Evolutionary conservation across 2,113 vertebrate genomes (phyloP), one percentile per base, ranked within the genome.

Genomic region (Ceyx cyanopectus): DNA sequence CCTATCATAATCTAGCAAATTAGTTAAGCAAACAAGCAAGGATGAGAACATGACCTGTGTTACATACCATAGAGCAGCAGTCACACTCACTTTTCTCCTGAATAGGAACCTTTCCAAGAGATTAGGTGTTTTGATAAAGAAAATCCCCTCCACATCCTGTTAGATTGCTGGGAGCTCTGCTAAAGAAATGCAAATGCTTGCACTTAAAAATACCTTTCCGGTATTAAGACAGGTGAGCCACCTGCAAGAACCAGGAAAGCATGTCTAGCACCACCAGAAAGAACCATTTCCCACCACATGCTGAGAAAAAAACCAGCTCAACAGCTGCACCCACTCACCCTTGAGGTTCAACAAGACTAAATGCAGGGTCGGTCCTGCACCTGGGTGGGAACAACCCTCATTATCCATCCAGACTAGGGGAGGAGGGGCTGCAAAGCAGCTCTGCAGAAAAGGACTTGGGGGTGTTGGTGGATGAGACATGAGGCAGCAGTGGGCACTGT

Each of bases 261-360:
- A 14, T 2, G 46, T n/a, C 19, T 40, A 46, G 2, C 73, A 46
- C 3, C 10, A 13, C 1, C 58, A 34, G 14, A 4, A 46, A 57
- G 16, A 24, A 43, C 1, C 15, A 10, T 1, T 4, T 4, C 27
- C 27, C 27, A 24, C 1, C 27, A 5, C 2, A 2, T 0, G 5
- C 26, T 13, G n/a, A 32, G 15, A 12, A 24, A 29, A 26, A 72
- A 41, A 41, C 4, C 1, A 37, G 62, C 29, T 53, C 23, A 7
- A 34, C 16, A 60, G 53, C 21, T 18, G 20, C 21, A 37, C 4
- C 14, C 2, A 2, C 8, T 23, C 37, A 37, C 37, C 37, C 37
- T 37, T 10, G 37, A 37, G 37, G 37, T 37, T 37, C 37, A 37
- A 37, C 37, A 37, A 37, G 37, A 37, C 37, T 37, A 37, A 37